Evolutionary conservation across 2,888 invertebrate genomes (phyloP).

Genomic region (Chaetogeoica ovagalla): DNA sequence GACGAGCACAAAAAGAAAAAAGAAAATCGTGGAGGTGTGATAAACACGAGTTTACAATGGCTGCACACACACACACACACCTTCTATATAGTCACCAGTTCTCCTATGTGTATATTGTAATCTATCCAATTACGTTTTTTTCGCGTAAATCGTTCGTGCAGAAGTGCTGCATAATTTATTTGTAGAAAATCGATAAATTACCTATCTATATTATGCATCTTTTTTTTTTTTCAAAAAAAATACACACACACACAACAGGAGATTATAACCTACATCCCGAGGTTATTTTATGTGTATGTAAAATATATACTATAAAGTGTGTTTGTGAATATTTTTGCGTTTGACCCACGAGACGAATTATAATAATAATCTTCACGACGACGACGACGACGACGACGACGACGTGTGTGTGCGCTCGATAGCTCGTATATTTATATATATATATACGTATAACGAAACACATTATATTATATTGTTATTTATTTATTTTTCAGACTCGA

Average conservation of each 20-base stretch:
- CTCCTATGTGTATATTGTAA: neutral
- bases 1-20: neutral
- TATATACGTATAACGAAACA: no score
- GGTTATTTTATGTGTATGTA: neutral
- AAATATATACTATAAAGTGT: neutral
- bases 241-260: neutral
- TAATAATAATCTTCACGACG: no score
- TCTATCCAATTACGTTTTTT: constrained; percentile 35
- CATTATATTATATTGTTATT: no score
- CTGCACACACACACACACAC: no score
- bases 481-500: no score
- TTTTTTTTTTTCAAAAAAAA: neutral
- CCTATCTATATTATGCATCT: constrained; percentile 43
- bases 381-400: no score
- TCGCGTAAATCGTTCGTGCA: constrained; percentile 25
- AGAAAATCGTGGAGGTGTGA: neutral
- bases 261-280: constrained; percentile 29
- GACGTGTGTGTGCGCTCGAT: no score
- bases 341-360: constrained; percentile 8
- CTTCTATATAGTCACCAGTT: neutral
- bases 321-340: constrained; percentile 2
- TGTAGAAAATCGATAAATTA: constrained; percentile 34
- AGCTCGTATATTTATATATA: no score
- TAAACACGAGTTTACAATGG: constrained; percentile 29
- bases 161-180: constrained; percentile 32